Evolutionary conservation across 2,797 vertebrate species (phyloP), one percentile per base, ranked within the genome.

Genomic region (Leptodactylus fallax): DNA sequence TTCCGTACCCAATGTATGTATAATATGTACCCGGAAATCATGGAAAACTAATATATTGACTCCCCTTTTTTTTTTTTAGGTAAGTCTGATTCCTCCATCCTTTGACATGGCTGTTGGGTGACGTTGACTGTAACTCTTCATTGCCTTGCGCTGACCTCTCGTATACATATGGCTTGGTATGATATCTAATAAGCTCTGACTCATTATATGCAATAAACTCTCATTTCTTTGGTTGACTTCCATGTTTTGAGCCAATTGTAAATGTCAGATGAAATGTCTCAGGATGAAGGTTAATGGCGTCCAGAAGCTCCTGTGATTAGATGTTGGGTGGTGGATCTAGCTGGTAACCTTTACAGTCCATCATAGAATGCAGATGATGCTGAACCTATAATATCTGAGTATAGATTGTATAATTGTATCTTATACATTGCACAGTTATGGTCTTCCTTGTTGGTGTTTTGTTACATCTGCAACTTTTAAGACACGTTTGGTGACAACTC

Each of bases 21-120:
- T 69, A 6, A 27, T 36, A 1, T 71, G 19, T 10, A 3, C 19
- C 12, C 14, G 13, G 13, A 56, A 27, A 58, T 56, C 27, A 45
- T 84, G 5, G n/a, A 60, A 49, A 61, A 8, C 13, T 85, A 7
- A 72, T 74, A 47, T 60, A 25, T 47, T 47, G 36, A 36, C 3
- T 83, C 14, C 65, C 27, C n/a, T 60, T 49, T 49, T 25, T 79
- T 25, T 88, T n/a, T 80, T 72, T 10, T 63, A 88, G 87, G 87
- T 88, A 88, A 88, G 87, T 81, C 51, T 23, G 13, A 51, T 71
- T 71, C n/a, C 9, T 16, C 47, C 1, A 25, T 27, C 13, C 8
- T 49, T 45, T 27, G 14, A 6, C 61, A 7, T 19, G 9, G 16
- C 27, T 21, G 9, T 16, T 25, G 16, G 79, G 72, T 67, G 55